phyloP scores from a whole-genome alignment of 92 coral and sea anemone species.

The Zoanthus sociatus region DNA sequence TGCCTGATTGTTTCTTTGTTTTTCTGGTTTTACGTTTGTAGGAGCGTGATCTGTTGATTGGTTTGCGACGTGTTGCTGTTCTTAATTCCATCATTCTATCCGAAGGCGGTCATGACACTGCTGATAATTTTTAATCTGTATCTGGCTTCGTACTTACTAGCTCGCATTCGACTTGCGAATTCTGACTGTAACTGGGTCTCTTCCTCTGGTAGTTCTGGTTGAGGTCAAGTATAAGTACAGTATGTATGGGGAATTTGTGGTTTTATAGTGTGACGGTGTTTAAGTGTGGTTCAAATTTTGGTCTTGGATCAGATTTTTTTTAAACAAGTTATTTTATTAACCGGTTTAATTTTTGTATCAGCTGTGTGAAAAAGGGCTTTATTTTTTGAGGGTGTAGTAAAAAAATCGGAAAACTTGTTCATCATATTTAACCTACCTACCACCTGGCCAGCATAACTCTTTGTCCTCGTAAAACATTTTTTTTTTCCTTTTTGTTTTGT shows the following conservation, averaged over 20 bases:
- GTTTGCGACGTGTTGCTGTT: neutral
- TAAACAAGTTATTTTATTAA: too few species aligned
- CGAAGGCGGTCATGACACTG: conserved; percentile 18
- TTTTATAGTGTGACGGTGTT: too few species aligned
- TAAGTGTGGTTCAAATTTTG: too few species aligned
- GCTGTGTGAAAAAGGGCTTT: too few species aligned
- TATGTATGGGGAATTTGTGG: neutral
- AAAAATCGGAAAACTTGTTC: too few species aligned
- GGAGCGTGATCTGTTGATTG: neutral
- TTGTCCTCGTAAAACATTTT: too few species aligned
- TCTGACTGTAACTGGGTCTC: neutral
- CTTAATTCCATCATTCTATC: neutral
- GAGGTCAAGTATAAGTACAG: neutral
- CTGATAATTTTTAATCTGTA: neutral
- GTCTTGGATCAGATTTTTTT: too few species aligned
- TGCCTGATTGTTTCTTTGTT: neutral
- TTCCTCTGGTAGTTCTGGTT: neutral
- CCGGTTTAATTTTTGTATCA: too few species aligned
- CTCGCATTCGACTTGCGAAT: neutral
- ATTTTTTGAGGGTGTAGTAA: too few species aligned
- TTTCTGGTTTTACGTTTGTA: neutral
- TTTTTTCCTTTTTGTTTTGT: too few species aligned
- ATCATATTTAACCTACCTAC: too few species aligned
- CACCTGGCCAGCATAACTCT: too few species aligned
- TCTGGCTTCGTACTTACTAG: neutral